These are phyloP conservation scores for Tychaedon coryphoeus DNA, from an alignment of 2,113 vertebrate genomes.

Conservation along the genomic window DNA sequence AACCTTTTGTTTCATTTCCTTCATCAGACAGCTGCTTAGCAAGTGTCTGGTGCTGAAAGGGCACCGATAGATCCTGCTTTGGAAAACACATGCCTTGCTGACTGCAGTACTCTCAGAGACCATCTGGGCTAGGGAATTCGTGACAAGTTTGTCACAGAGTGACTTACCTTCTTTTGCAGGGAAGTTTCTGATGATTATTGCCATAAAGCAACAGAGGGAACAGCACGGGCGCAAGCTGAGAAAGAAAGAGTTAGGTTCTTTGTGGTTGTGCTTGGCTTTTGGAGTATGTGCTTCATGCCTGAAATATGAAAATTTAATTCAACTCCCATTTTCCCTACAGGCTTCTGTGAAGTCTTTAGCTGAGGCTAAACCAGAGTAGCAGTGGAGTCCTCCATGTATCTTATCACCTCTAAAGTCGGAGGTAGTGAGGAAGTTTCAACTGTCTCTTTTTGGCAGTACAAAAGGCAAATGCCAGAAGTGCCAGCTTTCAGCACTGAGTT, in stretches of 20 bases:
- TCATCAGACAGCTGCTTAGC: neutral
- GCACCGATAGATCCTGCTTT: neutral
- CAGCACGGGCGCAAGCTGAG: neutral
- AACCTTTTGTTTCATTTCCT: neutral
- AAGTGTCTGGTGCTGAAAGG: neutral
- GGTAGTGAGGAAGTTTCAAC: neutral
- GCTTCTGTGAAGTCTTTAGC: neutral
- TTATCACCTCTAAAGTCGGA: neutral
- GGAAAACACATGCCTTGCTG: neutral
- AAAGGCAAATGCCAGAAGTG: neutral
- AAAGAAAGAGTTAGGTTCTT: neutral
- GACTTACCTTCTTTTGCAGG: neutral
- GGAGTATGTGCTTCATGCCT: neutral
- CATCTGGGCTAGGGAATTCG: neutral
- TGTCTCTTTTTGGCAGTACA: neutral
- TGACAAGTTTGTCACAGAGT: neutral
- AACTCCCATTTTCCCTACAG: neutral
- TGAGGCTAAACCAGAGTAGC: neutral
- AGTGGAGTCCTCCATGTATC: neutral
- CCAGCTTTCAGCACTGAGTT: neutral
- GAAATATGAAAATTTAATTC: neutral
- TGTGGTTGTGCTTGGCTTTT: neutral
- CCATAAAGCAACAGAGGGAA: neutral
- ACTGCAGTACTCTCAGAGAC: neutral
- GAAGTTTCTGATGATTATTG: neutral